Evolutionary conservation across 2,113 vertebrate genomes (phyloP).

Genomic region (Odobenus rosmarus): DNA sequence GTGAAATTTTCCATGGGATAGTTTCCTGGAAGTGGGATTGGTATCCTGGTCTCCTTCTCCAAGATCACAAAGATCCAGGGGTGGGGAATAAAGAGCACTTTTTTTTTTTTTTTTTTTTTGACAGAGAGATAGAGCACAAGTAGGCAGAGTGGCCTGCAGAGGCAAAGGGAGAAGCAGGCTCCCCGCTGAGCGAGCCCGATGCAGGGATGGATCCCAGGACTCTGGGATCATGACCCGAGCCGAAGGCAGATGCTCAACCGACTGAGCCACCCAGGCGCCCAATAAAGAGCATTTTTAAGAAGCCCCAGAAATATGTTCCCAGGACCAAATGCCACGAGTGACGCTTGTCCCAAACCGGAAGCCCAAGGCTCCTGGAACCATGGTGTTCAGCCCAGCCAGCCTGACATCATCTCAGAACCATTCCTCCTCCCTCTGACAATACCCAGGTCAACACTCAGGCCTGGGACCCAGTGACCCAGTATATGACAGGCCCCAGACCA

Average conservation of each 20-base stretch:
- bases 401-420: background rate
- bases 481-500: background rate
- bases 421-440: background rate
- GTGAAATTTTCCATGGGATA: background rate
- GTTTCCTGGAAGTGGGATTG: background rate
- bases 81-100: background rate
- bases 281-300: background rate
- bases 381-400: background rate
- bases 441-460: background rate
- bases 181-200: too few relatives aligned
- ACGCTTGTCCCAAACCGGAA: background rate
- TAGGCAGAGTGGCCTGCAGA: too few relatives aligned
- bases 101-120: background rate
- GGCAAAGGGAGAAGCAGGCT: too few relatives aligned
- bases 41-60: background rate
- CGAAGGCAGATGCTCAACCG: too few relatives aligned
- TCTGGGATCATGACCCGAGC: too few relatives aligned
- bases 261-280: too few relatives aligned
- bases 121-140: too few relatives aligned
- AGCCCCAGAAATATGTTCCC: background rate
- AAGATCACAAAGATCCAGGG: background rate
- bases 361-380: background rate
- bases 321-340: background rate
- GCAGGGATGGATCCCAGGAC: too few relatives aligned
- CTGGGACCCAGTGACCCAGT: background rate